These are phyloP conservation scores for Chanos chanos DNA, from an alignment of 2,797 vertebrate genomes.

Conservation along the genomic window DNA sequence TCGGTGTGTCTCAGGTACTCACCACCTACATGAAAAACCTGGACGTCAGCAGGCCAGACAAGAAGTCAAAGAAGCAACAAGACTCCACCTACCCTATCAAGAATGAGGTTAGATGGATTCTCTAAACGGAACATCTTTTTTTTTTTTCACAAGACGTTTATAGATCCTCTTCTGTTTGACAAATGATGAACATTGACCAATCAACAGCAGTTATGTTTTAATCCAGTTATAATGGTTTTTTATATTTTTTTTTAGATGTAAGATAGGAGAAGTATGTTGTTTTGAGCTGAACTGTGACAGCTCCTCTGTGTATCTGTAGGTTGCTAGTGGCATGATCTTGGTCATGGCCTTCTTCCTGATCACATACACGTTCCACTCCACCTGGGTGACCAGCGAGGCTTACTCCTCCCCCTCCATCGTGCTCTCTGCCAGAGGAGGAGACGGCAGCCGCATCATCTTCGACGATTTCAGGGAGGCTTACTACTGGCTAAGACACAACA, in stretches of 20 bases:
- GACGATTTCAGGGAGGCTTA: conserved; percentile 99
- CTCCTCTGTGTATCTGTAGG: conserved; percentile 61
- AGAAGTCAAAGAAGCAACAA: conserved; percentile 94
- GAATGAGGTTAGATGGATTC: conserved; percentile 78
- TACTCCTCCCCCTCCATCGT: conserved; percentile 98
- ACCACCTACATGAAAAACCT: conserved; percentile 99
- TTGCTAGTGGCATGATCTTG: conserved; percentile 98
- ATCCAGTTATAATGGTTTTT: no score
- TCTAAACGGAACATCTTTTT: neutral
- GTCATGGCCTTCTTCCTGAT: conserved; percentile 99
- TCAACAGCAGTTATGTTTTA: no score
- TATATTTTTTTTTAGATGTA: no score
- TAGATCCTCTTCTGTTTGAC: no score
- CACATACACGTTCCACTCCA: conserved; percentile 98
- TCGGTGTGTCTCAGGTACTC: conserved; percentile 94
- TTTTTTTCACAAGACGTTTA: no score
- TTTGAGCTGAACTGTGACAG: no score
- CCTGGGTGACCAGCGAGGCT: conserved; percentile 98
- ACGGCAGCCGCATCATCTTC: conserved; percentile 97
- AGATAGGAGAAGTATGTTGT: no score
- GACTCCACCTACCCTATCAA: conserved; percentile 97
- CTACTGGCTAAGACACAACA: conserved; percentile 98
- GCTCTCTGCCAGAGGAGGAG: conserved; percentile 89
- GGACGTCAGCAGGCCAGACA: conserved; percentile 92
- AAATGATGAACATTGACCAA: no score